Evolutionary conservation across 2,888 invertebrate genomes (phyloP), one percentile per base, ranked within the genome.

Genomic region (Lacanobia wlatinum): DNA sequence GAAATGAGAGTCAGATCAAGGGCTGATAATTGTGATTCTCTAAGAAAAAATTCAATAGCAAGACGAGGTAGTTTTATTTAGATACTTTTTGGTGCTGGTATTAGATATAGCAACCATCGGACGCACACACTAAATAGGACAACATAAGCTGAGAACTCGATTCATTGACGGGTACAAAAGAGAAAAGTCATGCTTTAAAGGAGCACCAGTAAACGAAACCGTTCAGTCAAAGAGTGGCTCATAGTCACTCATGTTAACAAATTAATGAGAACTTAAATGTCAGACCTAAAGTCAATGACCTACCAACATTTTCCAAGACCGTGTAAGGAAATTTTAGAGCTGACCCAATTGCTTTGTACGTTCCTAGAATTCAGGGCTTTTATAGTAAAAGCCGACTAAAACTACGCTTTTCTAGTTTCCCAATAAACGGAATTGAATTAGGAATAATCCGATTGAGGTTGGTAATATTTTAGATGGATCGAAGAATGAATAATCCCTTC

Each of bases 381-480:
- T 14, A 18, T 23, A 73, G 12, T 62, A 74, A 8, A 53, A 16
- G 4, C 14, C 18, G 48, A 34, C 28, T 56, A 21, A 18, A 63
- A 63, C 21, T 4, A 48, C 12, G 7, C 9, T 43, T 48, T n/a
- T 52, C n/a, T 10, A n/a, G 61, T 40, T 21, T 55, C 34, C 16
- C 38, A 43, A 34, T 53, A 56, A 43, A 40, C 56, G 9, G 40
- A 50, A 59, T 23, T 38, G 23, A 52, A 34, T 59, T 73, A 7
- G 14, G 21, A 21, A 34, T 43, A 60, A 73, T 73, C 73, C 14
- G 59, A 59, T 48, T 76, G 12, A 38, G n/a, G 34, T 64, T 75
- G 14, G 18, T 63, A 65, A 21, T 40, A 55, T 21, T 72, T 64
- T 43, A 23, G 18, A 56, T 28, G 5, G 14, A 34, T n/a, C 1